phyloP scores from a whole-genome alignment of 2,888 invertebrate genomes.

The Pterobdella sp. region DNA sequence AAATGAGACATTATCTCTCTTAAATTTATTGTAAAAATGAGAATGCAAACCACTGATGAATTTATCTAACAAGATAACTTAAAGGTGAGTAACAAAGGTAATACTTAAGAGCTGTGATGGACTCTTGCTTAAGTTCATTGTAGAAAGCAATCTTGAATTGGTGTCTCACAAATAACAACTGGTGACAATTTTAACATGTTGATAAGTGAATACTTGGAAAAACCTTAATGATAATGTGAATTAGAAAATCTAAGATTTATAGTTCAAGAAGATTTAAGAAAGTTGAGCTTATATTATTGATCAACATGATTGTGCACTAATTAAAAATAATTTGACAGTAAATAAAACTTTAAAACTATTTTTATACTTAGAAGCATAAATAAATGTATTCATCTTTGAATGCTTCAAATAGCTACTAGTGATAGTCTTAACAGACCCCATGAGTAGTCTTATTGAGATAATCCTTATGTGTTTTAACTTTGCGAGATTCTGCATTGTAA shows the following conservation, averaged over 20 bases:
- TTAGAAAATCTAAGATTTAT: no score
- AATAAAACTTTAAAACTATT: no score
- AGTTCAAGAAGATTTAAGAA: no score
- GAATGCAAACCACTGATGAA: neutral
- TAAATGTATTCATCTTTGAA: neutral
- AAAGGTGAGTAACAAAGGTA: slow-evolving; percentile 18
- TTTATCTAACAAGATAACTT: neutral
- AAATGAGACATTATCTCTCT: neutral
- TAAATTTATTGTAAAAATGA: neutral
- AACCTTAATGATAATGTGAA: no score
- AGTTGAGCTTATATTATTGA: no score
- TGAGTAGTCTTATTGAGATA: slow-evolving; percentile 82
- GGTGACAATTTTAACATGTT: no score
- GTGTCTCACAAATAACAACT: slow-evolving; percentile 80
- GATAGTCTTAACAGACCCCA: slow-evolving; percentile 56
- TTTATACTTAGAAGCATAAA: no score
- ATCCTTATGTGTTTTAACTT: slow-evolving; percentile 75
- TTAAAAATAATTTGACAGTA: no score
- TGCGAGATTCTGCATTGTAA: slow-evolving; percentile 79
- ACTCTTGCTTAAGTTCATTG: slow-evolving; percentile 79
- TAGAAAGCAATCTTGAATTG: slow-evolving; percentile 94
- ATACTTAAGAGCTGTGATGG: slow-evolving; percentile 50
- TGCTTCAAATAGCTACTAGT: neutral
- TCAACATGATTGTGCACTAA: no score
- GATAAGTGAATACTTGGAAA: no score